These are phyloP conservation scores for Oryzias celebensis DNA, from an alignment of 2,113 vertebrate genomes.

Conservation along the genomic window DNA sequence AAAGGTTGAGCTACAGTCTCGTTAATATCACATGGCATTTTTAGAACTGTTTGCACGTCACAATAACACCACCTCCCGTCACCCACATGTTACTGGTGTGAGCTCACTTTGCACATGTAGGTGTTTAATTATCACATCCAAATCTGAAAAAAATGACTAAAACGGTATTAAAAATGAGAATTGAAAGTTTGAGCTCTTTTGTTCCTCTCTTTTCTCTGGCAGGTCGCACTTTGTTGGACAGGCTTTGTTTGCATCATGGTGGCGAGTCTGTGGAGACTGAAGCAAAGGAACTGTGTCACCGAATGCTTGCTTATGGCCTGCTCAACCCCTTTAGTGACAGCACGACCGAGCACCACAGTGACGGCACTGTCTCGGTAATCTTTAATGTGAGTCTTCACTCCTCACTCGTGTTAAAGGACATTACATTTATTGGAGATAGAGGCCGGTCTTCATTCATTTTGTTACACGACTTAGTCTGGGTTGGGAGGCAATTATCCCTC, in stretches of 20 bases:
- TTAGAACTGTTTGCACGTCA: constrained; percentile 1
- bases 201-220: constrained; percentile 4
- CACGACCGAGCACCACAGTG: constrained; percentile 78
- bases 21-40: not conserved
- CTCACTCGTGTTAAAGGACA: not conserved
- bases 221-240: constrained; percentile 81
- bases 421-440: no score
- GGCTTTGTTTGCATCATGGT: constrained; percentile 82
- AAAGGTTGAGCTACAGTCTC: not conserved
- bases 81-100: constrained; percentile 18
- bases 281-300: constrained; percentile 85
- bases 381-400: constrained; percentile 82
- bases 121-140: constrained; percentile 70
- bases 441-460: no score
- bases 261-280: constrained; percentile 76
- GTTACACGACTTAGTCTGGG: no score
- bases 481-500: no score
- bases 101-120: constrained; percentile 32
- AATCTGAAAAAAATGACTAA: constrained; percentile 18
- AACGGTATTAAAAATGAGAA: not conserved
- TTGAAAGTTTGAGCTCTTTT: not conserved
- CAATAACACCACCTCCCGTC: constrained; percentile 37
- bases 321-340: constrained; percentile 86
- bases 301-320: constrained; percentile 85
- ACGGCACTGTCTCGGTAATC: constrained; percentile 56